Evolutionary conservation across 2,888 invertebrate species (phyloP).

Genomic region (Pycnomerus fuliginosus): DNA sequence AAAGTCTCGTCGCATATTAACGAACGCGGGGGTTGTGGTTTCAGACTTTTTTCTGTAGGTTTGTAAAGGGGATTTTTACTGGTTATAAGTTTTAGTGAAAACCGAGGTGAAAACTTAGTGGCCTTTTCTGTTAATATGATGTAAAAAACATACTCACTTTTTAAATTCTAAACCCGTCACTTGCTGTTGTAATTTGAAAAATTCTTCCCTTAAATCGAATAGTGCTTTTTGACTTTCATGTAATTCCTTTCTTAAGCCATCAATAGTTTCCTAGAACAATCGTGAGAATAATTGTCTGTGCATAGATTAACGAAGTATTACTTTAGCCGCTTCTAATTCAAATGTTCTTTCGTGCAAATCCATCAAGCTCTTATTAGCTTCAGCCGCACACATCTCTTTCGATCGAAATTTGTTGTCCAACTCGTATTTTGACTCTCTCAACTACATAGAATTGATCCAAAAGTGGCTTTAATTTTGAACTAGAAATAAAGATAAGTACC

Average conservation of each 20-base stretch:
- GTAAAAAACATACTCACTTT: conserved; percentile 30
- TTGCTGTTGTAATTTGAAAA: conserved; percentile 36
- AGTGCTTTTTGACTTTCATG: conserved; percentile 32
- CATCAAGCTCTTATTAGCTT: conserved; percentile 7
- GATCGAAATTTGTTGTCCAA: not conserved
- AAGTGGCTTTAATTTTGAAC: not conserved
- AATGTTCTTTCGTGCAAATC: conserved; percentile 4
- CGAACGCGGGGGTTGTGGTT: not conserved
- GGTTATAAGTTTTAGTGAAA: too few species aligned
- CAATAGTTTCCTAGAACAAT: conserved; percentile 21
- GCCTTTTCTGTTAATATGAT: too few species aligned
- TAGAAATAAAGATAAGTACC: conserved; percentile 1
- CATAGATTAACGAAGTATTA: not conserved
- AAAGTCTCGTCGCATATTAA: too few species aligned
- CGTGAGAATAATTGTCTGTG: too few species aligned
- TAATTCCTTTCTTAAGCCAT: conserved; percentile 30
- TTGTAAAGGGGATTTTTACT: too few species aligned
- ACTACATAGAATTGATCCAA: conserved; percentile 4
- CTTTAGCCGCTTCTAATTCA: conserved; percentile 6
- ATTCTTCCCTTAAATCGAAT: conserved; percentile 33
- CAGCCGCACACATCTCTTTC: conserved; percentile 11
- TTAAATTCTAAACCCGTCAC: conserved; percentile 40
- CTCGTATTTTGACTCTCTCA: conserved; percentile 1
- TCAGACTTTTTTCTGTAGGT: not conserved
- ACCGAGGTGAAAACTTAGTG: too few species aligned